phyloP scores from a whole-genome alignment of 1,140 invertebrate species.

The Drosophila persimilis region DNA sequence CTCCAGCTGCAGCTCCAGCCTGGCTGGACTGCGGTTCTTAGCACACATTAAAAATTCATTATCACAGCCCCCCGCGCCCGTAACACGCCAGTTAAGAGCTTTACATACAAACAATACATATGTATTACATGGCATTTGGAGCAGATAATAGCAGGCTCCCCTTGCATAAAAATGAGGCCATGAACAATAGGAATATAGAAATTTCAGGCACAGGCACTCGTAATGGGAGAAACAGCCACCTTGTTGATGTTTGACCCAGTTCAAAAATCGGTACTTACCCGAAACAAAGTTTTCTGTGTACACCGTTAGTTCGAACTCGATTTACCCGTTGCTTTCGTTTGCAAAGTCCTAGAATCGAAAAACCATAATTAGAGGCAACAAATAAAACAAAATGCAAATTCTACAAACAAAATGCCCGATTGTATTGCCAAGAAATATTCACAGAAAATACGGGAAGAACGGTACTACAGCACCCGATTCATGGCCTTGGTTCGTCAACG shows the following conservation, averaged over 20 bases:
- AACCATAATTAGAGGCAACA: slow-evolving; percentile 19
- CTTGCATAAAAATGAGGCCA: slow-evolving; percentile 1
- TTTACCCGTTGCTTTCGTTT: not conserved
- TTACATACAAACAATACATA: too few species aligned
- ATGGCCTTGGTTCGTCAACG: slow-evolving; percentile 2
- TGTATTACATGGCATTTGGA: slow-evolving; percentile 7
- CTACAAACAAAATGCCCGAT: not conserved
- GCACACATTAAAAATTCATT: slow-evolving; percentile 68
- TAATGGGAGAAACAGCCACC: too few species aligned
- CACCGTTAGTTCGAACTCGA: slow-evolving; percentile 3
- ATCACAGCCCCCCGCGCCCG: slow-evolving; percentile 24
- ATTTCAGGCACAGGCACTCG: not conserved
- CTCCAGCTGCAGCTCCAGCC: slow-evolving; percentile 5
- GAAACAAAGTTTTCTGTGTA: slow-evolving; percentile 11
- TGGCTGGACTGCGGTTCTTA: slow-evolving; percentile 24
- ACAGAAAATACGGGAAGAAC: slow-evolving; percentile 2
- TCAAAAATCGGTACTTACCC: slow-evolving; percentile 27
- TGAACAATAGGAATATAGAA: slow-evolving; percentile 1
- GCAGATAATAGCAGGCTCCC: not conserved
- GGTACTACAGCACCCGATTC: slow-evolving; percentile 6
- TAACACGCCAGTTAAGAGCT: slow-evolving; percentile 10
- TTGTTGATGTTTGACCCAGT: slow-evolving; percentile 22
- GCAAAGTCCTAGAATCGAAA: slow-evolving; percentile 36
- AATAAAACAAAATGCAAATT: not conserved
- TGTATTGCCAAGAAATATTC: not conserved